Conservation (phyloP, 2,888 invertebrate genomes). For the Penaeus monodon region DNA sequence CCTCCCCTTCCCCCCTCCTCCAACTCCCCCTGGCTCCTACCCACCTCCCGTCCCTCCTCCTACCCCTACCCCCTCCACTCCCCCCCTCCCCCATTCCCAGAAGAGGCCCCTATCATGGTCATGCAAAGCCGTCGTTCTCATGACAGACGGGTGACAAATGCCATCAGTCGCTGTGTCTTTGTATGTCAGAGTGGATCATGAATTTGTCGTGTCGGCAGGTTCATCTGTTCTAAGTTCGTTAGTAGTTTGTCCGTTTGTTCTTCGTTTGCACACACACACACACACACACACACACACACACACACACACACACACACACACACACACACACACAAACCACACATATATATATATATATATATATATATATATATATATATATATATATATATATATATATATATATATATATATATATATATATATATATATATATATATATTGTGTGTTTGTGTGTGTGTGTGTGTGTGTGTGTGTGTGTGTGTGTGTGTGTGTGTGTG, state of each 20-base stretch:
- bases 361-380: neutral
- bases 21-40: too few species aligned
- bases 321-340: neutral
- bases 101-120: too few species aligned
- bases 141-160: too few species aligned
- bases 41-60: too few species aligned
- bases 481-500: neutral
- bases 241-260: neutral
- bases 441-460: neutral
- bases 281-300: neutral
- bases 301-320: neutral
- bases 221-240: too few species aligned
- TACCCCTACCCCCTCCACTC: too few species aligned
- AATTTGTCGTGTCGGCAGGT: too few species aligned
- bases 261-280: neutral
- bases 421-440: slow-evolving; percentile 16
- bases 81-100: too few species aligned
- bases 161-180: too few species aligned
- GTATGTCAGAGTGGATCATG: too few species aligned
- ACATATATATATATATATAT: neutral
- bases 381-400: slow-evolving; percentile 24
- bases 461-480: neutral
- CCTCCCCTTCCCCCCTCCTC: too few species aligned
- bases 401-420: slow-evolving; percentile 20
- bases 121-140: too few species aligned